Conservation (phyloP, 2,888 invertebrate species). For the Archips xylosteana region DNA sequence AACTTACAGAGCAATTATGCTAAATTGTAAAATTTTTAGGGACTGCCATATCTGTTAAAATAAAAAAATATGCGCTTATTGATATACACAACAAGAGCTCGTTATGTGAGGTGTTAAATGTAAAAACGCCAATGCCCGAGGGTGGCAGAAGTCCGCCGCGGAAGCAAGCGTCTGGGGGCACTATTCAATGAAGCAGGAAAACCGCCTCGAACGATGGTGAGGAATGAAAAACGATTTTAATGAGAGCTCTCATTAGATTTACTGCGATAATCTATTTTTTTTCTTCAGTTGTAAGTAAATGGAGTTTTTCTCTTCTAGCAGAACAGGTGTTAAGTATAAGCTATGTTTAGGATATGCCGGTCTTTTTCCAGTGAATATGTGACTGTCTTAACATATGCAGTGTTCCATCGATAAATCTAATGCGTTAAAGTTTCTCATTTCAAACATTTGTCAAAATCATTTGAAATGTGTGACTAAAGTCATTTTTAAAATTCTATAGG, state of each 20-base stretch:
- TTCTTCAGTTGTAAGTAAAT: slow-evolving; percentile 4
- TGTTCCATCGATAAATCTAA: no score
- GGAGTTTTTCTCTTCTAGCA: not conserved
- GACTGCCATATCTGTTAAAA: no score
- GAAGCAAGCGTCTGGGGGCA: slow-evolving; percentile 65
- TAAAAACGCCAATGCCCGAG: slow-evolving; percentile 64
- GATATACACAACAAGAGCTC: slow-evolving; percentile 65
- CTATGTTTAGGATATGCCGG: no score
- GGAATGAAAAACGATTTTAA: slow-evolving; percentile 68
- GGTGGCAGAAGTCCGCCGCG: slow-evolving; percentile 62
- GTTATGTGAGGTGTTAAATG: slow-evolving; percentile 73
- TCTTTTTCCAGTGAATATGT: no score
- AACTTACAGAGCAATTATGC: not conserved
- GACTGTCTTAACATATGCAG: no score
- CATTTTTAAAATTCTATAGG: no score
- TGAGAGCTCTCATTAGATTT: slow-evolving; percentile 71
- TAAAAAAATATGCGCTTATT: slow-evolving; percentile 28
- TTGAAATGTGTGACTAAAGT: no score
- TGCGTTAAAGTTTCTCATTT: no score
- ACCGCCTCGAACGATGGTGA: slow-evolving; percentile 62
- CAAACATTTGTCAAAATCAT: no score
- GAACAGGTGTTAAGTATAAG: not conserved
- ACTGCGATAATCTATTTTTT: slow-evolving; percentile 50
- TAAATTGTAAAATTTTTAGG: not conserved
- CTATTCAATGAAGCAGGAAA: slow-evolving; percentile 72